phyloP scores from a whole-genome alignment of 2,797 vertebrate species.

The Cuniculus paca region DNA sequence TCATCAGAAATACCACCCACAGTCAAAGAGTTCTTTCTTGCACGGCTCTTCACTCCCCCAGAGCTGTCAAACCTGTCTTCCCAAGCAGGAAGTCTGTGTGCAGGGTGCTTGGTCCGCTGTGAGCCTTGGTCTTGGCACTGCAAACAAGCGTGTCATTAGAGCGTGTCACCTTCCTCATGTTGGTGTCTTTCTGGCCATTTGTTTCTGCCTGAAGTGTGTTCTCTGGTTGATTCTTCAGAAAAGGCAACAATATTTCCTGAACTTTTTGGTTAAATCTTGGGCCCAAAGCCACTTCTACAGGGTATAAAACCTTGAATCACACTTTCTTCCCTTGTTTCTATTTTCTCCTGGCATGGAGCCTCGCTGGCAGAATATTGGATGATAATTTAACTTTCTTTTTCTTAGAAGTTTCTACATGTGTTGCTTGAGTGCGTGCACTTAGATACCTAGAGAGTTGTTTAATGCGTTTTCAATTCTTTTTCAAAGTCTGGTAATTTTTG shows the following conservation, averaged over 20 bases:
- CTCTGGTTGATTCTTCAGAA: background rate
- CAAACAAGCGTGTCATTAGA: background rate
- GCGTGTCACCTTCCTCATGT: background rate
- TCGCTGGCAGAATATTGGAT: conserved; percentile 17
- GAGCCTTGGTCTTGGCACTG: background rate
- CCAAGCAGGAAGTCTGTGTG: background rate
- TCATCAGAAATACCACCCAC: background rate
- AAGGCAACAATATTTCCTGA: background rate
- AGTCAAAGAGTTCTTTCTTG: background rate
- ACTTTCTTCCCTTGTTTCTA: background rate
- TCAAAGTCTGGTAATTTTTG: background rate
- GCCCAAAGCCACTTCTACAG: background rate
- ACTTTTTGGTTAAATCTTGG: background rate
- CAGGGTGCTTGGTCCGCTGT: background rate
- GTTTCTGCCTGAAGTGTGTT: background rate
- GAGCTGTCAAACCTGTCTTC: background rate
- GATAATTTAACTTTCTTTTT: background rate
- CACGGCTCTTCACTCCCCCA: background rate
- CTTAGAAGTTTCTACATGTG: background rate
- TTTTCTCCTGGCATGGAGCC: conserved; percentile 9
- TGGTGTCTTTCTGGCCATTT: background rate
- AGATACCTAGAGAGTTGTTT: background rate
- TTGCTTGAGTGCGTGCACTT: background rate
- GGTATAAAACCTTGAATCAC: background rate
- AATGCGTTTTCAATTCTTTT: background rate